Percentiles rank a stretch among this genome's conserved stretches.
Evolutionary conservation across 2,113 vertebrate genomes (phyloP).

Genomic region (Myocastor coypus): DNA sequence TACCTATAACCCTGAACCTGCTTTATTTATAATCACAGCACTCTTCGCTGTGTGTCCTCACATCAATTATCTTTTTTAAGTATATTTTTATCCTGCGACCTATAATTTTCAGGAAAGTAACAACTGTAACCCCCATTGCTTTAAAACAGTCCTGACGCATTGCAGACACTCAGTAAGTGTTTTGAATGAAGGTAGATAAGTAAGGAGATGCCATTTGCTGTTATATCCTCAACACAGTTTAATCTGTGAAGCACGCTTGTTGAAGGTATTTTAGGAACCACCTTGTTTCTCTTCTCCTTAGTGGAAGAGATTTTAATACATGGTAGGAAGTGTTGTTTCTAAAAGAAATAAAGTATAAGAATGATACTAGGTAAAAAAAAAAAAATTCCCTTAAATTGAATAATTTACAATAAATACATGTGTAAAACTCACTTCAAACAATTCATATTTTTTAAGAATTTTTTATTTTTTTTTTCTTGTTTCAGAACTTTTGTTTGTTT

Average conservation of each 20-base stretch:
- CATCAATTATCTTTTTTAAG: background rate
- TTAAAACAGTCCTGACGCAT: background rate
- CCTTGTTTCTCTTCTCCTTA: background rate
- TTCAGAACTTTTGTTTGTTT: too few species aligned
- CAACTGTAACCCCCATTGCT: background rate
- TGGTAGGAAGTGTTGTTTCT: background rate
- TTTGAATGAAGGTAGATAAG: background rate
- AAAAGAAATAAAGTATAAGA: background rate
- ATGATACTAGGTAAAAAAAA: background rate
- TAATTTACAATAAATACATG: background rate
- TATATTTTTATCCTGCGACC: background rate
- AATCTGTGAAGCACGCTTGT: background rate
- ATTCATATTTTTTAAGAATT: too few species aligned
- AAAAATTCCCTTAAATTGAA: background rate
- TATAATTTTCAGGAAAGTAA: background rate
- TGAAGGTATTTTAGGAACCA: background rate
- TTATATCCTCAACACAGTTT: background rate
- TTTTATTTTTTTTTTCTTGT: too few species aligned
- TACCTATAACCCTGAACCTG: background rate
- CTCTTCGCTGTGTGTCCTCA: background rate
- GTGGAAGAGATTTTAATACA: background rate
- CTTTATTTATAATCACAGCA: background rate
- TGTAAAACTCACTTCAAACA: background rate
- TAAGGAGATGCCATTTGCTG: background rate
- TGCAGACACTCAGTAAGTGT: background rate